A percentile compares a stretch with the other conserved stretches of the same genome.
These are phyloP conservation scores for Neocrepidodera transversa DNA, from an alignment of 2,888 invertebrate genomes.

Conservation along the genomic window DNA sequence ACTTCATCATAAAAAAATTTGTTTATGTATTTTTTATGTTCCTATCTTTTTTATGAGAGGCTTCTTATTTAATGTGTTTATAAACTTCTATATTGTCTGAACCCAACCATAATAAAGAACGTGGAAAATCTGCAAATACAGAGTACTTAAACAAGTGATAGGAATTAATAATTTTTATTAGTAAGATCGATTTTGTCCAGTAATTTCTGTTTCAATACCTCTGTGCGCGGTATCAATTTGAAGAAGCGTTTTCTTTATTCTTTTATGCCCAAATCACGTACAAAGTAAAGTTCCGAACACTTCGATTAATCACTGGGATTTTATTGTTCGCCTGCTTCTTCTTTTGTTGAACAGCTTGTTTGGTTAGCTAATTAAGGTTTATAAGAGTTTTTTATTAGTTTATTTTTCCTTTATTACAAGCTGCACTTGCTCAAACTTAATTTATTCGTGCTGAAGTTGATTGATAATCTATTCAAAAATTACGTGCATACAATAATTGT, in stretches of 20 bases:
- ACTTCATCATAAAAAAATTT: too few relatives aligned
- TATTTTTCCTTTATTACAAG: not conserved
- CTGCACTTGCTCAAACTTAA: constrained; percentile 6
- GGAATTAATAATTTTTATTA: too few relatives aligned
- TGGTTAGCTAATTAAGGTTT: constrained; percentile 26
- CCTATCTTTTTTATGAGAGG: too few relatives aligned
- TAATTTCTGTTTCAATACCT: not conserved
- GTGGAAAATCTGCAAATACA: too few relatives aligned
- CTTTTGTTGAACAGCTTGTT: constrained; percentile 22
- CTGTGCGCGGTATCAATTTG: constrained; percentile 36
- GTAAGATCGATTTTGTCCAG: too few relatives aligned
- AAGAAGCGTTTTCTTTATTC: constrained; percentile 38
- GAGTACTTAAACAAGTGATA: too few relatives aligned
- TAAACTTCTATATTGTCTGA: too few relatives aligned
- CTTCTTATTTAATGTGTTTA: too few relatives aligned
- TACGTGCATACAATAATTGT: too few relatives aligned
- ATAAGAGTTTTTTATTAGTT: constrained; percentile 6
- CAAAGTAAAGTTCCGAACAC: constrained; percentile 36
- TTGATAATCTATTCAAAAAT: not conserved
- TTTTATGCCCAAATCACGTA: constrained; percentile 40
- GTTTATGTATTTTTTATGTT: too few relatives aligned
- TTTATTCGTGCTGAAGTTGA: constrained; percentile 4
- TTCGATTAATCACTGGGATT: constrained; percentile 42
- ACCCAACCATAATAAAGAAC: too few relatives aligned
- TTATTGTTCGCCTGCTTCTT: constrained; percentile 24